A percentile compares a stretch with the other conserved stretches of the same genome.
These are phyloP conservation scores for Sebastes steindachneri DNA, from an alignment of 2,797 vertebrate genomes.

Conservation along the genomic window DNA sequence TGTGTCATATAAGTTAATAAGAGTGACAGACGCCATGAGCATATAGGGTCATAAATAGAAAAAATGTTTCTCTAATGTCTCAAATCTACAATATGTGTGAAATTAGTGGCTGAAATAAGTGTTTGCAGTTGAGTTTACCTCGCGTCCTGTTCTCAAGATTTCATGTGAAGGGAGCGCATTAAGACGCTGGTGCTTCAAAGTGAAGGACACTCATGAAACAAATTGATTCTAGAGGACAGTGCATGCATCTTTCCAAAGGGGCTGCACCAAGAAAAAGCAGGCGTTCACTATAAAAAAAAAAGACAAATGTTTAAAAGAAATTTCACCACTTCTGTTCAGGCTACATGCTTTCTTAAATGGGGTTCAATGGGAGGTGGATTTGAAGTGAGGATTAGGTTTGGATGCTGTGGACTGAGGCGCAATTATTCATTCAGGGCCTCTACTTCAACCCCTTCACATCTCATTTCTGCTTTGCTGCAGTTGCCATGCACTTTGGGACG, in stretches of 20 bases:
- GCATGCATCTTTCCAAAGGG: conserved; percentile 3
- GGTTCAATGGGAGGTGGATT: background rate
- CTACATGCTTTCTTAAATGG: background rate
- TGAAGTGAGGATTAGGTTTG: background rate
- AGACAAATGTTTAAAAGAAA: background rate
- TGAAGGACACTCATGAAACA: conserved; percentile 51
- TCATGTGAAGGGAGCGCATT: conserved; percentile 30
- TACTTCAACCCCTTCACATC: conserved; percentile 33
- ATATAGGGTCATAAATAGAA: background rate
- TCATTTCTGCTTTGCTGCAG: conserved; percentile 19
- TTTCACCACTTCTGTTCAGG: background rate
- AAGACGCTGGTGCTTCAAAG: conserved; percentile 42
- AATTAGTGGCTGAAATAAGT: background rate
- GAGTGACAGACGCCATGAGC: background rate
- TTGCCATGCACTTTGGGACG: conserved; percentile 58
- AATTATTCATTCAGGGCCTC: conserved; percentile 46
- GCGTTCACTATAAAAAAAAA: background rate
- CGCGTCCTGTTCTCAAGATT: background rate
- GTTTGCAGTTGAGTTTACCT: background rate
- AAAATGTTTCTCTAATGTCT: background rate
- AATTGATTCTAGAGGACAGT: conserved; percentile 39
- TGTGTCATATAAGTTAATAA: background rate
- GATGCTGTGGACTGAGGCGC: background rate
- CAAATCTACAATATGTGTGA: conserved; percentile 4
- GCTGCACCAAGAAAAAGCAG: background rate